Base-by-base conservation (phyloP, 2,797 vertebrate species). In the Pampus argenteus region DNA sequence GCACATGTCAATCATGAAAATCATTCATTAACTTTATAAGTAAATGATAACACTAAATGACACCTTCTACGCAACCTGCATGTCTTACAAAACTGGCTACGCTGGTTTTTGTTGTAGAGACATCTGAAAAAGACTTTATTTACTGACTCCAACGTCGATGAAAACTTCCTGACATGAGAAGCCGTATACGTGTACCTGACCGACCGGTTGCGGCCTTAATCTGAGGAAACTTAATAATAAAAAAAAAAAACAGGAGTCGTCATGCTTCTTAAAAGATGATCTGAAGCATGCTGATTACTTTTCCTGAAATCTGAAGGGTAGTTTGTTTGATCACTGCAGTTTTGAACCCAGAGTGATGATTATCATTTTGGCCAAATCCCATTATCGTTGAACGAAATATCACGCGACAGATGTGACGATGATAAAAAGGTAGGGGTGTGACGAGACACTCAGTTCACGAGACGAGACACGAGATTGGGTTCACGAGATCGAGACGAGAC, bases 21-120 rank as follows among this genome's bases (percentile, higher is more conserved):
- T 3, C 10, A 4, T 34, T 34, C 34, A 36, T 0, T 36, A 13
- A 11, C 9, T 34, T 3, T 45, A 31, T 3, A 29, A n/a, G n/a
- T n/a, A n/a, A n/a, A n/a, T n/a, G n/a, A 26, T 52, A 28, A 52
- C 45, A 31, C n/a, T n/a, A 22, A 6, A 36, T 11, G 5, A 34
- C 18, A 44, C 0, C 1, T 1, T 57, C n/a, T 13, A 13, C 9
- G 11, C 29, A 36, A 14, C 10, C 20, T 8, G 13, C n/a, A n/a
- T n/a, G n/a, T 20, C 38, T 55, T 20, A 31, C 6, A 44, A 22
- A 80, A 80, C 64, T 2, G 0, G 70, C 40, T 57, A 0, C 0
- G 40, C 18, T 56, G 26, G 31, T 78, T 72, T 66, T 14, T 34
- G 28, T 60, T n/a, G n/a, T n/a, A 18, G 9, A 47, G 3, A 13